Base-by-base conservation (phyloP, 2,113 vertebrate species). In the Urocolius indicus region DNA sequence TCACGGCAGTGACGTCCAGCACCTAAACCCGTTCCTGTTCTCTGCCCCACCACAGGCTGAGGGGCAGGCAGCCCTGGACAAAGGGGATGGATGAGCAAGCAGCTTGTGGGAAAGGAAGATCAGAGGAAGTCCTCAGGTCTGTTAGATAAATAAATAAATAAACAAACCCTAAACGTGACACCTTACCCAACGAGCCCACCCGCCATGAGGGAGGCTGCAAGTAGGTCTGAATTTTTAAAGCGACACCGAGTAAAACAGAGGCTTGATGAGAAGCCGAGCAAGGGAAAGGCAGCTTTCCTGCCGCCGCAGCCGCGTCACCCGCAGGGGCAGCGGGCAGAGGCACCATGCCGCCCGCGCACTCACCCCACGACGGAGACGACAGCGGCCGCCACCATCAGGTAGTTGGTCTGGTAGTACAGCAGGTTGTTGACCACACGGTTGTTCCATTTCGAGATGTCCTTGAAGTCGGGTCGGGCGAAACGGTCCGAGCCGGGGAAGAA, bases 401-500 rank as follows among this genome's bases (percentile, higher is more conserved):
- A 99, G 90, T 99, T 99, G 55, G 99, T 99, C 95, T 99, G 99
- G 91, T 99, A 99, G 72, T 99, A 99, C 27, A 99, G 98, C 96
- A 99, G 96, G 94, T 99, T 99, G 98, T 97, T 99, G 95, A 99
- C 97, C 32, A 99, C 98, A 34, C 99, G 96, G 97, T 99, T 99
- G 98, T 99, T 99, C 99, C 99, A 99, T 97, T 98, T 99, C 12
- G 97, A 97, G 84, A 99, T 94, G 85, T 99, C 99, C 81, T 96
- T 97, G 36, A 97, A 69, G 57, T 99, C 99, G 6, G 99, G 99
- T 62, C 98, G 97, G 3, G 98, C 97, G 75, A 99, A 99, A 32
- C 99, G 98, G 4, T 99, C 98, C 5, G 97, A 96, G 3, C 98
- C 98, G 3, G 99, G 99, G 43, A 98, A 98, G 94, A 99, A 99